Base-by-base conservation (phyloP, 92 coral and sea anemone species). In the Parazoanthus darwini region DNA sequence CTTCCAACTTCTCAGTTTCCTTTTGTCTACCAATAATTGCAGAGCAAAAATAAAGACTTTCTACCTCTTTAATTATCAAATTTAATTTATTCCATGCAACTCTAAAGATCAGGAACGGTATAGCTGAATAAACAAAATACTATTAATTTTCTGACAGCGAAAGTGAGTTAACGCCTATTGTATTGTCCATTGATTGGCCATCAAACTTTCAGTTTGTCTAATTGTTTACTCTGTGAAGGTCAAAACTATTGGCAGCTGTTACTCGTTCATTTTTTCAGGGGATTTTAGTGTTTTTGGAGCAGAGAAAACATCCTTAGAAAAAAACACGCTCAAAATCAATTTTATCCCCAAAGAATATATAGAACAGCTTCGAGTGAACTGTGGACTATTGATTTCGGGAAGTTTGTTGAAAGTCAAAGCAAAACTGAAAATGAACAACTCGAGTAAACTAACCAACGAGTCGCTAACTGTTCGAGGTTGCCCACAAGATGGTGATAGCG, bases 221-320 rank as follows among this genome's bases (percentile, higher is more conserved):
- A 84, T 29, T 84, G 87, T 84, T 84, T 59, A 84, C 79, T 84
- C 65, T 70, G 36, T 46, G 10, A 46, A 48, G 43, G 38, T 44
- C 16, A 70, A 84, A 82, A 39, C 33, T 38, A 11, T 1, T 3
- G 46, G 22, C 87, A 84, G 87, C 87, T 84, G 87, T 72, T 15
- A 15, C 5, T 18, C 6, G 70, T 48, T 3, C 26, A 71, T 26
- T 68, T 50, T 48, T 29, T 73, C 25, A 25, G 16, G 18, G 20
- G 58, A 15, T 22, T n/a, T 14, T 15, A 2, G n/a, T 39, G 25
- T 10, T 1, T 37, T 39, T 80, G 42, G 42, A 22, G 36, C 6
- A 81, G 36, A 81, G 36, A 63, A n/a, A 29, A 36, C 23, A 44
- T 23, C 37, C 58, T n/a, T 13, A 2, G 5, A 42, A 73, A 35